Conservation (phyloP, 2,113 vertebrate genomes). For the Melanerpes formicivorus region DNA sequence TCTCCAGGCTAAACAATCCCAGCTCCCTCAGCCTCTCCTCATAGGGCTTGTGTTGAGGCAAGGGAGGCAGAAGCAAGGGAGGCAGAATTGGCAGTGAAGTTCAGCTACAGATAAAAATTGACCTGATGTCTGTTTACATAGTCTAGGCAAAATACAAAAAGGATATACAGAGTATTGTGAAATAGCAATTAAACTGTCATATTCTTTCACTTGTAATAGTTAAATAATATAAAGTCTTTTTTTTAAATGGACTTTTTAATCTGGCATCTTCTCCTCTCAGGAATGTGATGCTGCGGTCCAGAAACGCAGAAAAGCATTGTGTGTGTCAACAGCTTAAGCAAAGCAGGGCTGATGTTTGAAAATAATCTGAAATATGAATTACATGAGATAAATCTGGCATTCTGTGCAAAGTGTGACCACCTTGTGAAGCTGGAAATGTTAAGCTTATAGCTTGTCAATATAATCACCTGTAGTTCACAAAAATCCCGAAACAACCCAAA, state of each 20-base stretch:
- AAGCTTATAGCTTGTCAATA: background rate
- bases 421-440: background rate
- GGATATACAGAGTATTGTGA: background rate
- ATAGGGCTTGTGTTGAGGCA: background rate
- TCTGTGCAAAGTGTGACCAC: background rate
- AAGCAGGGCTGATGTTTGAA: background rate
- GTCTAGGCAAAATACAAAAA: background rate
- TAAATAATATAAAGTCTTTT: background rate
- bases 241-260: background rate
- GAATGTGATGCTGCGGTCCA: conserved; percentile 25
- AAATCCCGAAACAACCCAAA: background rate
- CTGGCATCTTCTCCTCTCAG: background rate
- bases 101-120: conserved; percentile 25
- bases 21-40: too few species aligned
- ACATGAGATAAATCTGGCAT: background rate
- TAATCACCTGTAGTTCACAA: background rate
- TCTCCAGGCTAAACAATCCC: too few species aligned
- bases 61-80: background rate
- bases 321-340: background rate
- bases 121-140: conserved; percentile 30
- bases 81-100: background rate
- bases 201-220: background rate
- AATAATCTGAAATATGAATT: conserved; percentile 17
- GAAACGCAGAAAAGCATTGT: background rate
- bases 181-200: conserved; percentile 6